A percentile compares a stretch with the other conserved stretches of the same genome.
These are phyloP conservation scores for Frankliniella intonsa DNA, from an alignment of 2,888 invertebrate species.

Conservation along the genomic window DNA sequence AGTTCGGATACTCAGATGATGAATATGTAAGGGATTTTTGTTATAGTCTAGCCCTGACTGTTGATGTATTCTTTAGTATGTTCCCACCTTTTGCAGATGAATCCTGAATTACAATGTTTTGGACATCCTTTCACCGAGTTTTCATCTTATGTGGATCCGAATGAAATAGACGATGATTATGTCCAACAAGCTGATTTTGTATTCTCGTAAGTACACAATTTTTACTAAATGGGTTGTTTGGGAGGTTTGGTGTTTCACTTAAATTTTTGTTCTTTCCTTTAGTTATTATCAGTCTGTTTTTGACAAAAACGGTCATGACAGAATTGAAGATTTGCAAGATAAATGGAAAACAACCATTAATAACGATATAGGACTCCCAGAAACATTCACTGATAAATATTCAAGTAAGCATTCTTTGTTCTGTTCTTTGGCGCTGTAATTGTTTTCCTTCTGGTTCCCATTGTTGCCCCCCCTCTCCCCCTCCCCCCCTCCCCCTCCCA, in stretches of 20 bases:
- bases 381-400: not conserved
- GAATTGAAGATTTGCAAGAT: not conserved
- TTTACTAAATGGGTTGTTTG: not conserved
- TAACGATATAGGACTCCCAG: not conserved
- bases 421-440: not conserved
- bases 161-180: not conserved
- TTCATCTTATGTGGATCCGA: not conserved
- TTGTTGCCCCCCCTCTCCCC: too few species aligned
- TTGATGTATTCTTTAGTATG: not conserved
- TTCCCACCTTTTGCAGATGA: not conserved
- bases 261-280: not conserved
- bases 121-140: not conserved
- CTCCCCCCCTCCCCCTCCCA: too few species aligned
- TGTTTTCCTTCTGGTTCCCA: too few species aligned
- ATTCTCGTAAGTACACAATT: not conserved
- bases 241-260: not conserved
- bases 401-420: not conserved
- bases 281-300: not conserved
- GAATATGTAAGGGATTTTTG: not conserved
- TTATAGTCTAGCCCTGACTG: not conserved
- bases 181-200: not conserved
- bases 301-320: not conserved
- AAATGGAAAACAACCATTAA: not conserved
- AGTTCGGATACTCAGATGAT: not conserved
- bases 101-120: constrained; percentile 17